phyloP scores from a whole-genome alignment of 2,797 vertebrate genomes.

The Labroides dimidiatus region DNA sequence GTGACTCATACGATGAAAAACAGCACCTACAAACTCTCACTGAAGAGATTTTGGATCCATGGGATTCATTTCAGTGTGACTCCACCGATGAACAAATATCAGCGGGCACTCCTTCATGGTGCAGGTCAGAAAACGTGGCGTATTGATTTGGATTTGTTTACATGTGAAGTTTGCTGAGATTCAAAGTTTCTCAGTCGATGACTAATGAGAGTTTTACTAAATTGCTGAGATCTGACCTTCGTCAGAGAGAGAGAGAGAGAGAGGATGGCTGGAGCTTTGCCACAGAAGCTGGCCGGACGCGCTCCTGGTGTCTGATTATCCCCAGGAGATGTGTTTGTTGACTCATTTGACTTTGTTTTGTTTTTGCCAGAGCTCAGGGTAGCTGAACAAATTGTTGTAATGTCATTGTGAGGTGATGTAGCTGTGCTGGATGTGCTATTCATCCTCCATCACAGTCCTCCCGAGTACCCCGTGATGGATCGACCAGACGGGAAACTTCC shows the following conservation, averaged over 20 bases:
- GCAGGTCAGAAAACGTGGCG: constrained; percentile 1
- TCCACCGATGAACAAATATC: constrained; percentile 23
- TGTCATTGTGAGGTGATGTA: constrained; percentile 54
- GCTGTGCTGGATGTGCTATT: constrained; percentile 22
- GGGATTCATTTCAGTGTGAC: neutral
- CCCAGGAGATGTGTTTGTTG: constrained; percentile 56
- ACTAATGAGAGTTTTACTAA: constrained; percentile 49
- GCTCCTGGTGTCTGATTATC: constrained; percentile 46
- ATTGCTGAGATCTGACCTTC: constrained; percentile 57
- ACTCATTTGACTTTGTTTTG: constrained; percentile 74
- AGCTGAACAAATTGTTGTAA: constrained; percentile 51
- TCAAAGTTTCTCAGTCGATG: constrained; percentile 25
- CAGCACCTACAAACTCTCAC: constrained; percentile 2
- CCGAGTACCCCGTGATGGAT: constrained; percentile 33
- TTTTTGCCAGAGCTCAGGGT: constrained; percentile 34
- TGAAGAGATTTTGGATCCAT: neutral
- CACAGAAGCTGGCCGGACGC: constrained; percentile 32
- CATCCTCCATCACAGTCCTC: constrained; percentile 38
- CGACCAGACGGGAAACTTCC: constrained; percentile 24
- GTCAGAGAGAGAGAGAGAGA: constrained; percentile 11
- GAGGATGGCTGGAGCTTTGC: constrained; percentile 29
- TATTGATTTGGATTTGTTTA: constrained; percentile 34
- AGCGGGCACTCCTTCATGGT: neutral
- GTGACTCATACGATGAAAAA: constrained; percentile 12
- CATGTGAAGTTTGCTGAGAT: constrained; percentile 31